phyloP scores from a whole-genome alignment of 2,797 vertebrate genomes.

The Acanthornis magna region DNA sequence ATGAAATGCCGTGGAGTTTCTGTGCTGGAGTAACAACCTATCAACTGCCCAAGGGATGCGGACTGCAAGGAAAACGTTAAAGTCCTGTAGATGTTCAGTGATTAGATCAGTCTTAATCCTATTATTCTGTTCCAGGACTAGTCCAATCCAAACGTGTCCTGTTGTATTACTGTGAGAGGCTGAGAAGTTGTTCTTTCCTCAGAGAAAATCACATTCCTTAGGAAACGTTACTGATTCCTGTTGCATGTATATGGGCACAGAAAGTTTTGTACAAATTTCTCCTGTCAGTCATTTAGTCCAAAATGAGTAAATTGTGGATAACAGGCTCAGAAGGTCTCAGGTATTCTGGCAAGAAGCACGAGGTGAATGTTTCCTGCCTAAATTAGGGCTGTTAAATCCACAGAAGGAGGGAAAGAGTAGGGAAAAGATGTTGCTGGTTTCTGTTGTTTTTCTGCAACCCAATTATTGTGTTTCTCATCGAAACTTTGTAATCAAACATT shows the following conservation, averaged over 20 bases:
- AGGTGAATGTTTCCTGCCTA: background rate
- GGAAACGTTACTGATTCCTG: background rate
- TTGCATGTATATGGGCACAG: background rate
- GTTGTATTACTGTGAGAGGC: background rate
- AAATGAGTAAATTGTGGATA: background rate
- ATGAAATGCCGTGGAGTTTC: background rate
- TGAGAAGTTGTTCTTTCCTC: background rate
- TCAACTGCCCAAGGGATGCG: background rate
- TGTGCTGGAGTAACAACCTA: background rate
- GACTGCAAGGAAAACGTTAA: background rate
- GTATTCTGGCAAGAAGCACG: background rate
- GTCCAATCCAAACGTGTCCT: background rate
- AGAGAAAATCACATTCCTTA: background rate
- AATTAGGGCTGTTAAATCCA: too few species aligned
- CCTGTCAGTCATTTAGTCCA: background rate
- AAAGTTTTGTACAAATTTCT: background rate
- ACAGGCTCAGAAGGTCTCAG: background rate
- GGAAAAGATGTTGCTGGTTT: background rate
- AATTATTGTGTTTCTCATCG: background rate
- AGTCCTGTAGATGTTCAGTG: background rate
- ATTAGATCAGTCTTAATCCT: background rate
- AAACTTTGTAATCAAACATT: background rate
- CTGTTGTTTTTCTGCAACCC: background rate
- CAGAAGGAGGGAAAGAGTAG: background rate
- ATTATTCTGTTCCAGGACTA: background rate